Evolutionary conservation across 1,140 invertebrate species (phyloP).

Genomic region (Drosophila nasuta): DNA sequence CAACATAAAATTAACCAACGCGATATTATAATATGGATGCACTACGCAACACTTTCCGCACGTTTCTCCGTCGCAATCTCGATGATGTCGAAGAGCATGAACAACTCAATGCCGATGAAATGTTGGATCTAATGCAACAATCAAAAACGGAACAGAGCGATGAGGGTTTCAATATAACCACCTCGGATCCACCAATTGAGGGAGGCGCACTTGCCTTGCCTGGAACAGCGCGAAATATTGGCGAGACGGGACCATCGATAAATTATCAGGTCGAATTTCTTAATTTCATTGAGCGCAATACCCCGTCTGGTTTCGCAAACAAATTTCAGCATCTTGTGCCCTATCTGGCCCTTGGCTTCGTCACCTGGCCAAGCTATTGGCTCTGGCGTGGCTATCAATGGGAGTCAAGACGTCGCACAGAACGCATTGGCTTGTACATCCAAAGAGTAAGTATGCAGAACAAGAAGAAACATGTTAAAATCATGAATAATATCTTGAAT

Average conservation of each 20-base stretch:
- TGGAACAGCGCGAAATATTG: background rate
- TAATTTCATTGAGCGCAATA: conserved; percentile 61
- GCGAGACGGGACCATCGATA: conserved; percentile 9
- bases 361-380: conserved; percentile 73
- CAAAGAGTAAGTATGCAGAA: conserved; percentile 46
- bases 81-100: background rate
- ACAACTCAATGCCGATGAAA: conserved; percentile 4
- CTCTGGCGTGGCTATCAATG: conserved; percentile 64
- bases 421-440: conserved; percentile 60
- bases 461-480: too few relatives aligned
- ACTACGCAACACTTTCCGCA: conserved; percentile 13
- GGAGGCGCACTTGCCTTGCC: too few relatives aligned
- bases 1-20: background rate
- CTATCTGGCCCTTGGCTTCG: conserved; percentile 55
- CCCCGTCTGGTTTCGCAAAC: conserved; percentile 52
- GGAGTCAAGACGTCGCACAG: conserved; percentile 49
- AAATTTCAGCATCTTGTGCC: conserved; percentile 60
- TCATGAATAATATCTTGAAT: too few relatives aligned
- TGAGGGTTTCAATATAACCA: conserved; percentile 3
- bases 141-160: background rate
- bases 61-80: background rate
- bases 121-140: conserved; percentile 24
- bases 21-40: conserved; percentile 18
- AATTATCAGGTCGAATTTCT: conserved; percentile 55
- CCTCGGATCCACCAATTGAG: conserved; percentile 11